Conservation (phyloP, 53 echinoderm and acorn worm species). For the Paracentrotus lividus region DNA sequence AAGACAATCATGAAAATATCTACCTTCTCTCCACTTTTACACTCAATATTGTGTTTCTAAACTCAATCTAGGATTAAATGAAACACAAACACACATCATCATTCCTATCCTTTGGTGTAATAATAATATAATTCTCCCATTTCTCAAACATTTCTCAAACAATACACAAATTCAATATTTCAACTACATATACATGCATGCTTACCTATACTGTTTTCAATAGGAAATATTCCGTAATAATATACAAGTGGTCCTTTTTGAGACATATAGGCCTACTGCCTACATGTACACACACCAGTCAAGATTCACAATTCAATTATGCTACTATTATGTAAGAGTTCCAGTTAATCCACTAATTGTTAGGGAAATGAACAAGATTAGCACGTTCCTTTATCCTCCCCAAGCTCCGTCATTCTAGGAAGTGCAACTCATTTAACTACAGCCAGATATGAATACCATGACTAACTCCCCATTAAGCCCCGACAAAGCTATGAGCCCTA, state of each 20-base stretch:
- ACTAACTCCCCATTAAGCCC: constrained; percentile 43
- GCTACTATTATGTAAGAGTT: constrained; percentile 4
- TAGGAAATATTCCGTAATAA: not conserved
- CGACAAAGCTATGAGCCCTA: not conserved
- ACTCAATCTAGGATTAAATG: too few relatives aligned
- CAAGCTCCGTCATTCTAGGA: constrained; percentile 20
- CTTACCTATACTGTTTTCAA: constrained; percentile 18
- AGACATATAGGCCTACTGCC: not conserved
- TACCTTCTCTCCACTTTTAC: too few relatives aligned
- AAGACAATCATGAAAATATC: too few relatives aligned
- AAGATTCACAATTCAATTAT: not conserved
- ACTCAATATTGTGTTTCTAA: too few relatives aligned
- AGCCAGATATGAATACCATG: constrained; percentile 32
- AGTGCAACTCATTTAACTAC: constrained; percentile 39
- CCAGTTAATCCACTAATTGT: not conserved
- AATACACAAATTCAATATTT: not conserved
- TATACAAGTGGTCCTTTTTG: not conserved
- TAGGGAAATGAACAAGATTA: constrained; percentile 25
- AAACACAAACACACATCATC: too few relatives aligned
- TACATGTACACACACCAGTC: not conserved
- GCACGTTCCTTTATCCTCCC: not conserved
- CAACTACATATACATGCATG: not conserved
- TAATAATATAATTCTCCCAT: not conserved
- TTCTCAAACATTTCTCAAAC: not conserved
- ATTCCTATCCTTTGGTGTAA: too few relatives aligned